Conservation (phyloP, 2,797 vertebrate genomes). For the Sebastes hubbsi region DNA sequence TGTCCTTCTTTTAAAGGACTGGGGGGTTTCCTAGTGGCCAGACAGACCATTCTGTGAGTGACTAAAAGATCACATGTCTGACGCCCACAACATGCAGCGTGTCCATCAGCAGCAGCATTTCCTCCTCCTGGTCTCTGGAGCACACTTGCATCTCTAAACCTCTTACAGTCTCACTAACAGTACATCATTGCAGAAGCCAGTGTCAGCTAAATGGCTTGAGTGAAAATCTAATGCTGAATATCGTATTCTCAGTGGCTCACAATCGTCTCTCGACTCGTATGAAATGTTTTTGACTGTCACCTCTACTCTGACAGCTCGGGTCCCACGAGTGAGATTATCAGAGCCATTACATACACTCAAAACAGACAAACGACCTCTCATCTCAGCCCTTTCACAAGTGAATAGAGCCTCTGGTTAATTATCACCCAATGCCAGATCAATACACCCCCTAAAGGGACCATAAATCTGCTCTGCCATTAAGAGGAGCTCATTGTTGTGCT, state of each 20-base stretch:
- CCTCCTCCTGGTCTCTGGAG: conserved; percentile 7
- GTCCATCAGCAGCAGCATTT: background rate
- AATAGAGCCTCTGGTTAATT: conserved; percentile 52
- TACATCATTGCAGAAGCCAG: background rate
- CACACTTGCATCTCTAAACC: background rate
- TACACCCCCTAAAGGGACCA: conserved; percentile 22
- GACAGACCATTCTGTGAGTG: background rate
- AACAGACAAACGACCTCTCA: conserved; percentile 27
- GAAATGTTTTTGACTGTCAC: background rate
- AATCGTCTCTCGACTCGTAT: background rate
- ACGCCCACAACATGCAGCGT: background rate
- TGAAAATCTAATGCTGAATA: conserved; percentile 1
- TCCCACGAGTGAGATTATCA: conserved; percentile 6
- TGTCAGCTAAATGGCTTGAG: conserved; percentile 6
- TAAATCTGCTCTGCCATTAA: conserved; percentile 41
- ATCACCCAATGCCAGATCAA: conserved; percentile 52
- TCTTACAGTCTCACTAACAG: background rate
- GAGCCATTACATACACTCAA: background rate
- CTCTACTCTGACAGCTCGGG: background rate
- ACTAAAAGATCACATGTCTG: conserved; percentile 1
- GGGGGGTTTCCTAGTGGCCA: background rate
- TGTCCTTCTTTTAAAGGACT: background rate
- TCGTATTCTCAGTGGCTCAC: background rate
- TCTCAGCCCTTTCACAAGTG: background rate
- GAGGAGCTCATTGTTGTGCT: conserved; percentile 41